phyloP scores from a whole-genome alignment of 92 coral and sea anemone species.

The Scolanthus callimorphus region DNA sequence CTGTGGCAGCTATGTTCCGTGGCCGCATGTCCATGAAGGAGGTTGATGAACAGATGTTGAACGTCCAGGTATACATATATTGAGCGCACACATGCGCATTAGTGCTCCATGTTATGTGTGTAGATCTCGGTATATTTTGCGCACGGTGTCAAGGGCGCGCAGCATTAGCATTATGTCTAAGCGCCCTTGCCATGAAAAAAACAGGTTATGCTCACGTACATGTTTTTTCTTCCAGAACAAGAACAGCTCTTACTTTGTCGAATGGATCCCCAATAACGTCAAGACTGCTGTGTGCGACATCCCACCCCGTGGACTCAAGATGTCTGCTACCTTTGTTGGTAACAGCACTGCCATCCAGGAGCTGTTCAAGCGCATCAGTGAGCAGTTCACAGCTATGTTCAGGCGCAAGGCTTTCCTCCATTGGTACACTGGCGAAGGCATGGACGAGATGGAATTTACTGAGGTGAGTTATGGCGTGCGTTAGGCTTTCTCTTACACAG shows the following conservation, averaged over 20 bases:
- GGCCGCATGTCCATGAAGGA: conserved; percentile 98
- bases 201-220: no score
- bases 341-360: conserved; percentile 89
- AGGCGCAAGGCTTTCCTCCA: conserved; percentile 91
- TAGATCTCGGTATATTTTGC: no score
- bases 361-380: conserved; percentile 83
- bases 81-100: not conserved
- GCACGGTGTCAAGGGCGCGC: no score
- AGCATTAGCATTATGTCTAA: no score
- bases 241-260: conserved; percentile 87
- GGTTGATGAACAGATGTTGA: conserved; percentile 94
- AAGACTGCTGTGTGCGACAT: conserved; percentile 98
- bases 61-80: no score
- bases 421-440: conserved; percentile 96
- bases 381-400: conserved; percentile 95
- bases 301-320: conserved; percentile 96
- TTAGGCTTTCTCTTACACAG: no score
- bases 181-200: no score
- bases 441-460: conserved; percentile 97
- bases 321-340: conserved; percentile 85
- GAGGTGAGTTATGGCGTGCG: conserved; percentile 59
- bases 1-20: conserved; percentile 91
- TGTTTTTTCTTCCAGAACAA: conserved; percentile 51
- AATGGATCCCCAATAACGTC: conserved; percentile 98
- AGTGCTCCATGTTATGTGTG: not conserved